phyloP scores from a whole-genome alignment of 2,888 invertebrate genomes.

The Eupithecia subfuscata region DNA sequence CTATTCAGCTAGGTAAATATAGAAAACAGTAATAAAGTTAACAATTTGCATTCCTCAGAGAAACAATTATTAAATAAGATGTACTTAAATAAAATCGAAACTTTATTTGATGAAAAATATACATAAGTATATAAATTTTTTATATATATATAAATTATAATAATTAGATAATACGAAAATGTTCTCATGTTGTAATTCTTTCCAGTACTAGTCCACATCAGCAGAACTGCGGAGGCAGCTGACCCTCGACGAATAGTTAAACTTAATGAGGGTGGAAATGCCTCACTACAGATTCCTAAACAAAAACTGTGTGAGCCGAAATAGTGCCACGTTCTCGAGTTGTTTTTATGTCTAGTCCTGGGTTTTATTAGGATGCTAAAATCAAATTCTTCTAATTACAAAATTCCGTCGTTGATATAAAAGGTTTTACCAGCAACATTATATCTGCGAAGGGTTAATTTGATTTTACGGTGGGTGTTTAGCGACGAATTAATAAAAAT shows the following conservation, averaged over 20 bases:
- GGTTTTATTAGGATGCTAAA: slow-evolving; percentile 3
- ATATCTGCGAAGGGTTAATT: not conserved
- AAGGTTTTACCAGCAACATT: not conserved
- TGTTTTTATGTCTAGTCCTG: slow-evolving; percentile 12
- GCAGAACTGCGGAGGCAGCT: slow-evolving; percentile 51
- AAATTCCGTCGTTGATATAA: not conserved
- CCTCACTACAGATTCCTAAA: slow-evolving; percentile 29
- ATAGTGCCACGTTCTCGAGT: slow-evolving; percentile 15
- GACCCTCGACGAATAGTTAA: slow-evolving; percentile 67
- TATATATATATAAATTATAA: no score
- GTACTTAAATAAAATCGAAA: no score
- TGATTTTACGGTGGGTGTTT: not conserved
- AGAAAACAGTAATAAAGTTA: no score
- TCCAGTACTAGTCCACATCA: slow-evolving; percentile 44
- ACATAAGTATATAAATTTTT: no score
- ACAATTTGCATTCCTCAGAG: no score
- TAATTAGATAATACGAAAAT: not conserved
- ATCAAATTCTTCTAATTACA: not conserved
- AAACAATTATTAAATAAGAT: no score
- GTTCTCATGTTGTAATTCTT: slow-evolving; percentile 31
- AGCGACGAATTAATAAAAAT: not conserved
- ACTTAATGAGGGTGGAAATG: slow-evolving; percentile 60
- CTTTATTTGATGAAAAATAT: no score
- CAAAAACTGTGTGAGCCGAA: slow-evolving; percentile 28
- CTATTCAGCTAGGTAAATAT: no score